Conservation (phyloP, 1,140 invertebrate species). For the Monochamus saltuarius region DNA sequence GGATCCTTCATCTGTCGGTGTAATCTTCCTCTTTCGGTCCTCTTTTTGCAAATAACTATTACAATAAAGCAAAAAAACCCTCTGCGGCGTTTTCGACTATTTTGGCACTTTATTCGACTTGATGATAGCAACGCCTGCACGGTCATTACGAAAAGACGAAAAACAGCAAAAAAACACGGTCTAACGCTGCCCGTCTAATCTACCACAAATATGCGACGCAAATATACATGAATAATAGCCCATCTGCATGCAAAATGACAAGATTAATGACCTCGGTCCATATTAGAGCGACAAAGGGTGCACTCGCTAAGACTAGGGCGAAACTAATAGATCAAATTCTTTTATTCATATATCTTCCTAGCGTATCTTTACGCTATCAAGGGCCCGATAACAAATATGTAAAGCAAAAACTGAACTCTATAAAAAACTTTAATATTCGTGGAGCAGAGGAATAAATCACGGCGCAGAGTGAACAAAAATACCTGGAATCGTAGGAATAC, state of each 20-base stretch:
- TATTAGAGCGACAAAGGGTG: slow-evolving; percentile 18
- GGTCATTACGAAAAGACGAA: too few species aligned
- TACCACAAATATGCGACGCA: too few species aligned
- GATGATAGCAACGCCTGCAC: too few species aligned
- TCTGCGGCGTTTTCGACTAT: too few species aligned
- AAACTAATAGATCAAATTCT: slow-evolving; percentile 32
- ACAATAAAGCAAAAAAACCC: too few species aligned
- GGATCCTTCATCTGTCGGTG: too few species aligned
- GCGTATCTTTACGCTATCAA: slow-evolving; percentile 7
- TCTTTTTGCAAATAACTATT: too few species aligned
- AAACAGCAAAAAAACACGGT: too few species aligned
- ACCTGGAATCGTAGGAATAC: slow-evolving; percentile 33
- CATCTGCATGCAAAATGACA: slow-evolving; percentile 26
- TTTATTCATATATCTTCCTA: slow-evolving; percentile 18
- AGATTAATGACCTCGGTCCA: slow-evolving; percentile 28
- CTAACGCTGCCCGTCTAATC: too few species aligned
- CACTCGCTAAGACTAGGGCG: slow-evolving; percentile 21
- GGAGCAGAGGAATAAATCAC: slow-evolving; percentile 34
- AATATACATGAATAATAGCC: slow-evolving; percentile 27
- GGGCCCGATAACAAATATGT: neutral
- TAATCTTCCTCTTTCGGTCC: too few species aligned
- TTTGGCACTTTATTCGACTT: too few species aligned
- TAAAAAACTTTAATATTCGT: slow-evolving; percentile 33
- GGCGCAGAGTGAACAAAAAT: slow-evolving; percentile 22
- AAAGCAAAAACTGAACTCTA: neutral